phyloP scores from a whole-genome alignment of 2,797 vertebrate genomes.

The Enteromius paludinosus region DNA sequence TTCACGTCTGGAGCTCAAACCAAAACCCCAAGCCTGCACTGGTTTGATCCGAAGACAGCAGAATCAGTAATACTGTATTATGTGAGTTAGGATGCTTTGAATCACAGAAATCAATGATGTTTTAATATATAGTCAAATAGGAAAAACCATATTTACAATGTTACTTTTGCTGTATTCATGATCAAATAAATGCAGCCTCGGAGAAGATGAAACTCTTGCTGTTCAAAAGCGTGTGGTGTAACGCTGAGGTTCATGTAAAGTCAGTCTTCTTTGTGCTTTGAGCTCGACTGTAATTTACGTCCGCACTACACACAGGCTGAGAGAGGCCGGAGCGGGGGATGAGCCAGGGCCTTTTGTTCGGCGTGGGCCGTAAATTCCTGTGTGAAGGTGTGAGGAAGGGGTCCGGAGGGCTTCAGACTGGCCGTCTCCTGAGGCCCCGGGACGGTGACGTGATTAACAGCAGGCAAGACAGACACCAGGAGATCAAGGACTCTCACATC shows the following conservation, averaged over 20 bases:
- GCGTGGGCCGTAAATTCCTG: constrained; percentile 43
- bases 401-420: constrained; percentile 30
- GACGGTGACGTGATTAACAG: constrained; percentile 38
- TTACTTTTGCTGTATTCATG: neutral
- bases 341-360: constrained; percentile 25
- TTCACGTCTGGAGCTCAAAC: neutral
- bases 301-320: neutral
- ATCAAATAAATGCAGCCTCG: neutral
- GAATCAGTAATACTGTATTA: too few species aligned
- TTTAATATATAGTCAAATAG: neutral
- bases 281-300: neutral
- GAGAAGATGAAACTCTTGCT: too few species aligned
- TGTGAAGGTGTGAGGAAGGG: constrained; percentile 22
- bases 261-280: neutral
- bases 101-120: neutral
- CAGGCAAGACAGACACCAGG: neutral
- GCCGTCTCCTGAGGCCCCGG: constrained; percentile 28
- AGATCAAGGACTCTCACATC: neutral
- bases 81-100: neutral
- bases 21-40: too few species aligned
- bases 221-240: too few species aligned
- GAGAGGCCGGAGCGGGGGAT: neutral
- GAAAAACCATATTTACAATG: neutral
- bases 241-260: neutral
- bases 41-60: too few species aligned